A percentile compares a stretch with the other conserved stretches of the same genome.
Conservation (phyloP, 1,140 invertebrate genomes). For the Augochlora pura region DNA sequence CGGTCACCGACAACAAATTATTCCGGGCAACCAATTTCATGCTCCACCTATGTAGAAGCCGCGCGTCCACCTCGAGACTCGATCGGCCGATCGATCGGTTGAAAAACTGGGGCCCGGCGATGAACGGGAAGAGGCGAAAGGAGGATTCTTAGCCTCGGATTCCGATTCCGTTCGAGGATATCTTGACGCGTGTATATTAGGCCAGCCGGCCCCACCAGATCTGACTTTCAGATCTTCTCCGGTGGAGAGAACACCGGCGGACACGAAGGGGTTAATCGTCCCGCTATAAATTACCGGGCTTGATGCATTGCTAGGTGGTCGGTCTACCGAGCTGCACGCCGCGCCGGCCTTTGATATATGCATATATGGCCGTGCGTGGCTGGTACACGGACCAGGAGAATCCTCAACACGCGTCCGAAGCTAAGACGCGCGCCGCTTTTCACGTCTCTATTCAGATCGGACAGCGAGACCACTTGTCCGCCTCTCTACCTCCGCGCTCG, state of each 20-base stretch:
- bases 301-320: constrained; percentile 74
- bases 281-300: constrained; percentile 75
- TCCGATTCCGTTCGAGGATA: constrained; percentile 9
- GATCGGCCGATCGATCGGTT: background rate
- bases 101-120: background rate
- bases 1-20: background rate
- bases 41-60: background rate
- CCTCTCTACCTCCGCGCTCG: too few species aligned
- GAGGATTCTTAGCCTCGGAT: background rate
- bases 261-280: constrained; percentile 70
- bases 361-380: constrained; percentile 30
- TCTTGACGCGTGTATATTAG: constrained; percentile 39
- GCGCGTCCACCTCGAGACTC: background rate
- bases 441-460: constrained; percentile 38
- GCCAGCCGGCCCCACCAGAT: constrained; percentile 55
- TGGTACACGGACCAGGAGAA: constrained; percentile 49
- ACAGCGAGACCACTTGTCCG: background rate
- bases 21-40: background rate
- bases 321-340: constrained; percentile 67
- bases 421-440: constrained; percentile 29
- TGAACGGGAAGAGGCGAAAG: background rate
- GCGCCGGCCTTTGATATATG: constrained; percentile 59
- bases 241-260: constrained; percentile 25
- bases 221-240: constrained; percentile 75
- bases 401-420: constrained; percentile 34